Conservation (phyloP, 2,888 invertebrate genomes). For the Ernsta delagoae region DNA sequence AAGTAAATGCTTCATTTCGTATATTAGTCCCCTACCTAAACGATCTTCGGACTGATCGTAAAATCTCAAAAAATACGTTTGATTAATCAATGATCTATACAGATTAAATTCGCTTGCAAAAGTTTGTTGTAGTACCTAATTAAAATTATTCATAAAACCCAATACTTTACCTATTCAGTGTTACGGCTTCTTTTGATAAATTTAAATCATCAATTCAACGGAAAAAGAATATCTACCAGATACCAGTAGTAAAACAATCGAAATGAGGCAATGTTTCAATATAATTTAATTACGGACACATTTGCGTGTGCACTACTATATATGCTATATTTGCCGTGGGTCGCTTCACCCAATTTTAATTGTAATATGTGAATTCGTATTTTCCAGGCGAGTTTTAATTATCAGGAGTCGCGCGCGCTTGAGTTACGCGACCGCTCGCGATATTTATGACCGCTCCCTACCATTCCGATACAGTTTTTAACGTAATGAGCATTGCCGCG, state of each 20-base stretch:
- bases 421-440: constrained; percentile 84
- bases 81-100: no score
- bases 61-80: no score
- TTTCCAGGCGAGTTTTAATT: constrained; percentile 84
- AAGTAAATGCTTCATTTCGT: no score
- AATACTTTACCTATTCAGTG: not conserved
- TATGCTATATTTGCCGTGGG: constrained; percentile 66
- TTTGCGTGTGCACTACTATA: constrained; percentile 47
- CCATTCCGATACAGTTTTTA: constrained; percentile 84
- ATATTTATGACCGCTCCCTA: constrained; percentile 80
- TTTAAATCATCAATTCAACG: constrained; percentile 9
- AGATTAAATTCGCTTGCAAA: no score
- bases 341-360: constrained; percentile 78
- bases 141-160: no score
- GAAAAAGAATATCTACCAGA: constrained; percentile 23
- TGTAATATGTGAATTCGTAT: constrained; percentile 83
- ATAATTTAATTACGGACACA: constrained; percentile 46
- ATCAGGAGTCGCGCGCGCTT: constrained; percentile 80
- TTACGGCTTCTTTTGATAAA: constrained; percentile 21
- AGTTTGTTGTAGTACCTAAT: no score
- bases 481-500: constrained; percentile 79
- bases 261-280: constrained; percentile 40
- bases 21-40: no score
- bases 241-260: constrained; percentile 29
- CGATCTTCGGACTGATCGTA: no score